Conservation (phyloP, 1,140 invertebrate genomes). For the Trichomalopsis sarcophagae region DNA sequence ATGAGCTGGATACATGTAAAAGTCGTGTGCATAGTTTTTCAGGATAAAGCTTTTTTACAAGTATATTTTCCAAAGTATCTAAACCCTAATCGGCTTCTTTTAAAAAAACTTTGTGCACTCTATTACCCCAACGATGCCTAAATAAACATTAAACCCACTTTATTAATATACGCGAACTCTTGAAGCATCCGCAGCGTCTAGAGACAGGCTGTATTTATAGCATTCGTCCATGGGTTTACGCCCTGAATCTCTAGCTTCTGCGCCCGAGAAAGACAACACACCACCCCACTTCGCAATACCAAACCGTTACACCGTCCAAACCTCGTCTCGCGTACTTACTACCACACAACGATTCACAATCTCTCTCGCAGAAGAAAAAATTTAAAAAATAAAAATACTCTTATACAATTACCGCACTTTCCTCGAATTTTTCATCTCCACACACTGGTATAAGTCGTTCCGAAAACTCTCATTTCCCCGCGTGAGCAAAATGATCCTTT, state of each 20-base stretch:
- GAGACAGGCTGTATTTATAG: constrained; percentile 9
- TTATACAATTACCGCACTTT: no score
- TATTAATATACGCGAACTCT: background rate
- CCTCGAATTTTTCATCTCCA: no score
- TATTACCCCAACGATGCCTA: no score
- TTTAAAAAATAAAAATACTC: no score
- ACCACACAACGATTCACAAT: no score
- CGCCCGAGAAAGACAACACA: background rate
- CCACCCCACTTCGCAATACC: background rate
- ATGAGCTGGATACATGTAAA: background rate
- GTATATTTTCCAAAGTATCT: no score
- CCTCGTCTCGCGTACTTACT: background rate
- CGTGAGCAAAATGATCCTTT: background rate
- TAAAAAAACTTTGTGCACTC: no score
- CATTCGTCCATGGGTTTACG: constrained; percentile 32
- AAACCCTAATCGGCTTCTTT: no score
- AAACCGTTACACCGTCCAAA: background rate
- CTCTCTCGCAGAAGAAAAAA: background rate
- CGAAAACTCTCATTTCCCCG: background rate
- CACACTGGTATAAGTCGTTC: background rate
- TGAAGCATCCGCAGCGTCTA: background rate
- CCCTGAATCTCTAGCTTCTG: constrained; percentile 17
- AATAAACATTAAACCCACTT: background rate
- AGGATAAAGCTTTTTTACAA: no score
- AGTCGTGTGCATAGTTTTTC: no score